Percentiles rank a stretch among this genome's conserved stretches.
These are phyloP conservation scores for Scartelaos histophorus DNA, from an alignment of 2,113 vertebrate species.

Conservation along the genomic window DNA sequence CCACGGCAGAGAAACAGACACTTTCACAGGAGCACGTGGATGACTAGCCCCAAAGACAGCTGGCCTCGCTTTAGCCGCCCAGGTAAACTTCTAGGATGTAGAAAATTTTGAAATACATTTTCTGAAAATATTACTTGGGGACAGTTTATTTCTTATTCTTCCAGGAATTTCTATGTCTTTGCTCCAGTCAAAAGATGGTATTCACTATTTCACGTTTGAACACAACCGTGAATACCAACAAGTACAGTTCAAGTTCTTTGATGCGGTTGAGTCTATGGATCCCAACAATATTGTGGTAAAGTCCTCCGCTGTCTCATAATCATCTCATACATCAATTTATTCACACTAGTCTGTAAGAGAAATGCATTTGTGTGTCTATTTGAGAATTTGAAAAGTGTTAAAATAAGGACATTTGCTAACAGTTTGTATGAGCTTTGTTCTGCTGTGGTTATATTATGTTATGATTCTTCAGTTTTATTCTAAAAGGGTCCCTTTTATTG, in stretches of 20 bases:
- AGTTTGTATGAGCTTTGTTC: too few relatives aligned
- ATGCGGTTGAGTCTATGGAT: slow-evolving; percentile 95
- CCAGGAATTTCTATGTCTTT: slow-evolving; percentile 91
- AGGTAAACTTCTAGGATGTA: slow-evolving; percentile 72
- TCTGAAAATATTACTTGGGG: background rate
- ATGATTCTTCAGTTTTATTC: too few relatives aligned
- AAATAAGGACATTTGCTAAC: too few relatives aligned
- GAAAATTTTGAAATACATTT: background rate
- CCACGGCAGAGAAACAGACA: slow-evolving; percentile 87
- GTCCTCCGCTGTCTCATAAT: background rate
- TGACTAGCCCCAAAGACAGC: slow-evolving; percentile 86
- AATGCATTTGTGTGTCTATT: background rate
- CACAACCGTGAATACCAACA: slow-evolving; percentile 95
- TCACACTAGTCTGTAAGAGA: background rate
- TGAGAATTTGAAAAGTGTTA: background rate
- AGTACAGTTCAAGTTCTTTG: slow-evolving; percentile 93
- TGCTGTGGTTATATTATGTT: too few relatives aligned
- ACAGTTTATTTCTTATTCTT: background rate
- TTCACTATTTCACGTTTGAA: slow-evolving; percentile 89
- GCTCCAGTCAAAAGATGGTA: slow-evolving; percentile 82
- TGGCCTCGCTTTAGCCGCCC: slow-evolving; percentile 94
- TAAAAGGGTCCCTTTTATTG: too few relatives aligned
- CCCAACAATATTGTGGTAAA: slow-evolving; percentile 95
- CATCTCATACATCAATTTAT: too few relatives aligned
- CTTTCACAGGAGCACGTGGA: slow-evolving; percentile 88